Evolutionary conservation across 2,888 invertebrate species (phyloP).

Genomic region (Chrysolina oricalcia): DNA sequence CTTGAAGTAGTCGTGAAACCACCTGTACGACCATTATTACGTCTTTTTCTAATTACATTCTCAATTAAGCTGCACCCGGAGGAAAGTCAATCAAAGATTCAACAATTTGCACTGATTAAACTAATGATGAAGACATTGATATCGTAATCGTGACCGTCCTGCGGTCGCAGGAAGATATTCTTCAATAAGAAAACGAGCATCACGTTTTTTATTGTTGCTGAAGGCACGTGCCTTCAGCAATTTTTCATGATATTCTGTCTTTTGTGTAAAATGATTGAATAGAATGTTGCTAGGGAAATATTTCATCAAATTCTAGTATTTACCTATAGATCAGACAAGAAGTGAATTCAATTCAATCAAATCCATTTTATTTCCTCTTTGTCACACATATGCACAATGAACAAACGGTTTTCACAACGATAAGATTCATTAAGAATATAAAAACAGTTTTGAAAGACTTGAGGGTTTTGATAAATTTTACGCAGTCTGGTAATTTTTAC

Average conservation of each 20-base stretch:
- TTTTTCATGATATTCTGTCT: background rate
- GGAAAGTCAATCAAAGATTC: conserved; percentile 8
- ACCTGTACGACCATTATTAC: conserved; percentile 19
- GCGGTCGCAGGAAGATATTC: background rate
- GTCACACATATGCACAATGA: too few relatives aligned
- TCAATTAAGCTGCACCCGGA: background rate
- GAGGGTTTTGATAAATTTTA: too few relatives aligned
- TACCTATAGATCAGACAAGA: too few relatives aligned
- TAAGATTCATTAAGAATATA: too few relatives aligned
- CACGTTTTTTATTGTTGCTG: background rate
- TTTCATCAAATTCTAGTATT: too few relatives aligned
- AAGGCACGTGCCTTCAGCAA: background rate
- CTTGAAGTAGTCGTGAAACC: conserved; percentile 3
- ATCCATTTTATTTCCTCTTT: too few relatives aligned
- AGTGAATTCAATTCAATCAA: too few relatives aligned
- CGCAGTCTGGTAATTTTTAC: too few relatives aligned
- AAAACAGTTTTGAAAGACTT: too few relatives aligned
- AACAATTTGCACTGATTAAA: conserved; percentile 9
- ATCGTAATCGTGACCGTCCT: background rate
- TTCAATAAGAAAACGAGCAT: background rate
- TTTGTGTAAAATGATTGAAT: background rate
- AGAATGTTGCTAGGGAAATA: too few relatives aligned
- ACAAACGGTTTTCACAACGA: too few relatives aligned
- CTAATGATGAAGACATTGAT: background rate
- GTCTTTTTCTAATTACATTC: background rate